Evolutionary conservation across 2,797 vertebrate species (phyloP).

Genomic region (Catamblyrhynchus diadema): DNA sequence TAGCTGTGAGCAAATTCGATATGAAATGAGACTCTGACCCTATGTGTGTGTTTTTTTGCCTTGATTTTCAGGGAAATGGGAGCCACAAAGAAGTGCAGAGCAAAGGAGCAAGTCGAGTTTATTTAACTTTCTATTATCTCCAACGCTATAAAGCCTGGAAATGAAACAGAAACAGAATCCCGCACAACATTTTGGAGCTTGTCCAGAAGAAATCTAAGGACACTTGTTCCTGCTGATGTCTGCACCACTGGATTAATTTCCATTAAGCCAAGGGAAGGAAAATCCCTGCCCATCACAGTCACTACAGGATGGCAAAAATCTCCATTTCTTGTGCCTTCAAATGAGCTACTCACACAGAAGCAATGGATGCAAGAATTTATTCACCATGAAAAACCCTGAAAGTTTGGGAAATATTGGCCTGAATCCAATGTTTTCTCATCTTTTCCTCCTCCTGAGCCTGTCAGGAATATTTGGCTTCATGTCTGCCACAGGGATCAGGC

Average conservation of each 20-base stretch:
- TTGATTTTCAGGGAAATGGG: background rate
- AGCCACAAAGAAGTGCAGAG: constrained; percentile 5
- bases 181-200: background rate
- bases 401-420: background rate
- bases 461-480: background rate
- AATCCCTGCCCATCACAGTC: background rate
- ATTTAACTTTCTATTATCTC: constrained; percentile 46
- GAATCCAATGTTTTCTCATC: background rate
- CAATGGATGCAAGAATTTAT: background rate
- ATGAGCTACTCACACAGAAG: background rate
- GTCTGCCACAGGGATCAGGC: background rate
- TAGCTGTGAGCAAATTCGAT: background rate
- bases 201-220: constrained; percentile 7
- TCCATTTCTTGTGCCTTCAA: background rate
- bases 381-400: background rate
- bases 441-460: background rate
- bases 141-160: constrained; percentile 6
- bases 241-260: background rate
- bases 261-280: background rate
- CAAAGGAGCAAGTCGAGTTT: background rate
- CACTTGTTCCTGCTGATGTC: background rate
- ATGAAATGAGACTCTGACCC: background rate
- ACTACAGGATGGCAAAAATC: background rate
- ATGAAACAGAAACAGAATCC: constrained; percentile 18
- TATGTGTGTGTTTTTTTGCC: background rate